A percentile compares a stretch with the other conserved stretches of the same genome.
phyloP scores from a whole-genome alignment of 2,797 vertebrate species.

The Malurus leucopterus region DNA sequence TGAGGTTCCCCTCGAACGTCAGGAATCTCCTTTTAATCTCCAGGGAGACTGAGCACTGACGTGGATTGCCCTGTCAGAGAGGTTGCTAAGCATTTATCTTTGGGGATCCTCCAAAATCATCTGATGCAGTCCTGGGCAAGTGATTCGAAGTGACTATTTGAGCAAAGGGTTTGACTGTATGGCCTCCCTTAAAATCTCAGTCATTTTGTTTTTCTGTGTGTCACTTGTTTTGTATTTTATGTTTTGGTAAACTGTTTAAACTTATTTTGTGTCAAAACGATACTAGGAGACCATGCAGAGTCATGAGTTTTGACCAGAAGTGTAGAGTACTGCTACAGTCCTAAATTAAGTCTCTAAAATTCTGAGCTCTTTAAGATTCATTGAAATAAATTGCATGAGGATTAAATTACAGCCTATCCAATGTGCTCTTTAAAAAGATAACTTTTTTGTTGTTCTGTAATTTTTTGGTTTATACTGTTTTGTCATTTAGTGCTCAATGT shows the following conservation, averaged over 20 bases:
- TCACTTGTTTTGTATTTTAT: background rate
- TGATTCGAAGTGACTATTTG: background rate
- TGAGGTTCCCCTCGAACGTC: background rate
- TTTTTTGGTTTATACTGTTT: background rate
- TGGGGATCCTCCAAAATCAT: background rate
- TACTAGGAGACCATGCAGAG: background rate
- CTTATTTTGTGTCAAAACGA: background rate
- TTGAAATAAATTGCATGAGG: background rate
- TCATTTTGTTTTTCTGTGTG: background rate
- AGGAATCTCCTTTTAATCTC: background rate
- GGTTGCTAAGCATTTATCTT: background rate
- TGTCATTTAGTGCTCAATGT: background rate
- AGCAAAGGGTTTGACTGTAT: background rate
- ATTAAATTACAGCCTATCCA: background rate
- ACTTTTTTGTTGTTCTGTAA: background rate
- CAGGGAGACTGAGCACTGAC: background rate
- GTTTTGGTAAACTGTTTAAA: background rate
- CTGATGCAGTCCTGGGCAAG: background rate
- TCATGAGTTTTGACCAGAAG: background rate
- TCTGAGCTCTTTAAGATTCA: background rate
- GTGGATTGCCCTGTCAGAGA: background rate
- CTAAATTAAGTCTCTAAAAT: background rate
- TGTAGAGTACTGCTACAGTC: background rate
- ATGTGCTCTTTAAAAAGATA: background rate
- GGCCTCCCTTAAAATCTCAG: background rate